These are phyloP conservation scores for Phrynocephalus forsythii DNA, from an alignment of 2,797 vertebrate genomes.

Conservation along the genomic window DNA sequence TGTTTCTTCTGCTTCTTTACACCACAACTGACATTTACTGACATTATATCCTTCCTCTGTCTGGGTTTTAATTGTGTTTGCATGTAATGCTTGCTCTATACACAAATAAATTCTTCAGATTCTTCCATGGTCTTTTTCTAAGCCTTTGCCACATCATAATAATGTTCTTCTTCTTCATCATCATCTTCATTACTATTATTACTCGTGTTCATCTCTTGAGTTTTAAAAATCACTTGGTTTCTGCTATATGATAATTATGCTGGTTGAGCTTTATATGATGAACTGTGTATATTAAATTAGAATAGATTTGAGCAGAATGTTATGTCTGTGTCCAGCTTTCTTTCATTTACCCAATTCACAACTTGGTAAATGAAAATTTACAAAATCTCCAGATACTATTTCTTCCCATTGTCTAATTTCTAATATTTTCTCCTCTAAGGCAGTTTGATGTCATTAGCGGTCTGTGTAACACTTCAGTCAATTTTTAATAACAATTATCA, in stretches of 20 bases:
- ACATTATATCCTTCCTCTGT: too few species aligned
- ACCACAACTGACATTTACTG: too few species aligned
- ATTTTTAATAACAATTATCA: conserved; percentile 81
- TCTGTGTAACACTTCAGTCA: conserved; percentile 67
- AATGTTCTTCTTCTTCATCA: too few species aligned
- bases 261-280: background rate
- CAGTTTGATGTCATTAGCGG: conserved; percentile 72
- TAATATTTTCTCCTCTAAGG: conserved; percentile 72
- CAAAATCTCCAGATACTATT: conserved; percentile 50
- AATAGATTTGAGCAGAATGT: background rate
- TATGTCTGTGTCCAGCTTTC: background rate
- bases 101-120: too few species aligned
- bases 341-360: background rate
- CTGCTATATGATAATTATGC: background rate
- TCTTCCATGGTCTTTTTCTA: too few species aligned
- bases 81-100: too few species aligned
- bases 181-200: background rate
- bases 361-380: background rate
- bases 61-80: too few species aligned
- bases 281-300: background rate
- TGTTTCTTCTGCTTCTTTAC: too few species aligned
- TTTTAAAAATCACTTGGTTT: background rate
- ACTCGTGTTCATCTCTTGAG: background rate
- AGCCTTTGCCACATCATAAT: too few species aligned
- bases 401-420: conserved; percentile 59